A percentile compares a stretch with the other conserved stretches of the same genome.
Evolutionary conservation across 2,888 invertebrate genomes (phyloP).

Genomic region (Amorpha juglandis): DNA sequence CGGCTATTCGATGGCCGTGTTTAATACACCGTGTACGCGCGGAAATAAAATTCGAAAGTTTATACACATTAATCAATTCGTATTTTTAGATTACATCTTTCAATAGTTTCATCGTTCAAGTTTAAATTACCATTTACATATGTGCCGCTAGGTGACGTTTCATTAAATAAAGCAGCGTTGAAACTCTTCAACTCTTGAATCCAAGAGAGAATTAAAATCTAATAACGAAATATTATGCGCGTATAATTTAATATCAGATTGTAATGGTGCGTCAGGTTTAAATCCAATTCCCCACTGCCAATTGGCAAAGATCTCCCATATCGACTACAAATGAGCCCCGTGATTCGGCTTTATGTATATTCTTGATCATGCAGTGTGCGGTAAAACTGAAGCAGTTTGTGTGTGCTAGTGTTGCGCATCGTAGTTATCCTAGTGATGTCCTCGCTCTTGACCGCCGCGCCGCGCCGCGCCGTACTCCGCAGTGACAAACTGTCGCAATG

Average conservation of each 20-base stretch:
- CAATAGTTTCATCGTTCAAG: too few species aligned
- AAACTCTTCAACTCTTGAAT: neutral
- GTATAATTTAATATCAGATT: neutral
- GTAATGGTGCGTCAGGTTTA: neutral
- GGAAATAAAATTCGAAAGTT: slow-evolving; percentile 1
- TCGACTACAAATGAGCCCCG: neutral
- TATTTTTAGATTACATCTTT: too few species aligned
- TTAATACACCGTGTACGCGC: neutral
- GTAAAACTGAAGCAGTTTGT: neutral
- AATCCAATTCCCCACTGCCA: neutral
- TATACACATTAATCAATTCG: neutral
- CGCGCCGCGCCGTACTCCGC: slow-evolving; percentile 10
- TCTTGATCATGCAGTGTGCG: neutral
- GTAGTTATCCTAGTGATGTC: slow-evolving; percentile 27
- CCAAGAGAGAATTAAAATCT: neutral
- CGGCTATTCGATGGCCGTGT: slow-evolving; percentile 1
- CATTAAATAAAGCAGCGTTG: too few species aligned
- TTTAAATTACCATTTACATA: too few species aligned
- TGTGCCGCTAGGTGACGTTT: too few species aligned
- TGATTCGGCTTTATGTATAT: neutral
- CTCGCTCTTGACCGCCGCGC: slow-evolving; percentile 43
- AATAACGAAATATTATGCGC: neutral
- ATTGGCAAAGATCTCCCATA: slow-evolving; percentile 4
- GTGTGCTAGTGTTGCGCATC: neutral
- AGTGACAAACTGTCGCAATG: slow-evolving; percentile 31